Conservation (phyloP, 2,797 vertebrate genomes). For the Phyllotis vaccarum region DNA sequence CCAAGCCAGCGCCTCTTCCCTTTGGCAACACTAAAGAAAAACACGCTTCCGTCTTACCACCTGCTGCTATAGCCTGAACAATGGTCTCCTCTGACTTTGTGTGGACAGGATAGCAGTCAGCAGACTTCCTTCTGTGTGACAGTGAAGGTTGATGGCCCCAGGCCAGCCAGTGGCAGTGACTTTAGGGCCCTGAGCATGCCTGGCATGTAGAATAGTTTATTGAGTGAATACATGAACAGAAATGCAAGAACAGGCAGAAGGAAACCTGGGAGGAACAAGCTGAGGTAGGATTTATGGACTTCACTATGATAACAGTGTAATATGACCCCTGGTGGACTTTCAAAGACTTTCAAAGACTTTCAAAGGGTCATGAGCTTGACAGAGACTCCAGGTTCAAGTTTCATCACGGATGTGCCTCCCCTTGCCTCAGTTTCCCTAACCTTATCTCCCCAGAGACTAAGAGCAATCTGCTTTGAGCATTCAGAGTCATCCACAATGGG, state of each 20-base stretch:
- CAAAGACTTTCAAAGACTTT: not conserved
- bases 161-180: not conserved
- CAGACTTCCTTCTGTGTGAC: not conserved
- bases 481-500: not conserved
- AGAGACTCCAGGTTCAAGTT: not conserved
- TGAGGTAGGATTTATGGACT: rapidly evolving
- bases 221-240: not conserved
- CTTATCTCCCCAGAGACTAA: not conserved
- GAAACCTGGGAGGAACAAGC: not conserved
- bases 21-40: conserved; percentile 33
- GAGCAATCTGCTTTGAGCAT: rapidly evolving
- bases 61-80: conserved; percentile 13
- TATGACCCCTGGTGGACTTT: not conserved
- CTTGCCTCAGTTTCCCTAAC: not conserved
- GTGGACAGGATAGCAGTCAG: not conserved
- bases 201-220: not conserved
- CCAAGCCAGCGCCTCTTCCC: conserved; percentile 70
- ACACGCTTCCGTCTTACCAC: not conserved
- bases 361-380: too few species aligned
- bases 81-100: conserved; percentile 8
- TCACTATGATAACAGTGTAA: rapidly evolving
- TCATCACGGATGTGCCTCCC: not conserved
- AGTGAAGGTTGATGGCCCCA: not conserved
- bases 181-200: not conserved
- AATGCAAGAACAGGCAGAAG: not conserved